Evolutionary conservation across 2,888 invertebrate genomes (phyloP).

Genomic region (Caenorhabditis plicata): DNA sequence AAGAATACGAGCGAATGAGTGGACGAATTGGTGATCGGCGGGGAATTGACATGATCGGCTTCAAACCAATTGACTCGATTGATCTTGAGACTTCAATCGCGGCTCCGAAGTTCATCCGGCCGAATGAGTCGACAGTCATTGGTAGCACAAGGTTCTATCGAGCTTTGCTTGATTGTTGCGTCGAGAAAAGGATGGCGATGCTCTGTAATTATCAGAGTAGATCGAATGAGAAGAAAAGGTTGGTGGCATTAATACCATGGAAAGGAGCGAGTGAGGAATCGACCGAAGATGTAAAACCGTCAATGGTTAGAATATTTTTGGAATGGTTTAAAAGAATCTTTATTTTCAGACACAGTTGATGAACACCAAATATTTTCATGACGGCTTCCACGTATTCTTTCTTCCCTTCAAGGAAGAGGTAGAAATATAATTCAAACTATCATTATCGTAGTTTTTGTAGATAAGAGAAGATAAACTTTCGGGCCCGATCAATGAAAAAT

Average conservation of each 20-base stretch:
- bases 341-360: neutral
- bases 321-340: slow-evolving; percentile 7
- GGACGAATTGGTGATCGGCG: neutral
- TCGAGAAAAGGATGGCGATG: slow-evolving; percentile 22
- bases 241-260: slow-evolving; percentile 28
- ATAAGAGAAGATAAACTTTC: too few relatives aligned
- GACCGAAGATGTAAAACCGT: slow-evolving; percentile 22
- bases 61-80: slow-evolving; percentile 11
- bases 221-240: slow-evolving; percentile 19
- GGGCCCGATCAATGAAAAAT: neutral
- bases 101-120: slow-evolving; percentile 22
- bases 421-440: slow-evolving; percentile 10
- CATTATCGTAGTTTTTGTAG: neutral
- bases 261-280: slow-evolving; percentile 10
- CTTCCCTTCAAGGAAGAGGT: slow-evolving; percentile 34
- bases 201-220: slow-evolving; percentile 29
- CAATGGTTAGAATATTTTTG: slow-evolving; percentile 8
- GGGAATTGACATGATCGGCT: slow-evolving; percentile 17
- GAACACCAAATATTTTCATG: slow-evolving; percentile 31
- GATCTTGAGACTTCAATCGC: slow-evolving; percentile 13
- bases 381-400: slow-evolving; percentile 33
- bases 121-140: slow-evolving; percentile 26
- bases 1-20: slow-evolving; percentile 25
- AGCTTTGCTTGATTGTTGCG: slow-evolving; percentile 28
- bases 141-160: slow-evolving; percentile 33